Evolutionary conservation across 2,113 vertebrate species (phyloP).

Genomic region (Litocranius walleri): DNA sequence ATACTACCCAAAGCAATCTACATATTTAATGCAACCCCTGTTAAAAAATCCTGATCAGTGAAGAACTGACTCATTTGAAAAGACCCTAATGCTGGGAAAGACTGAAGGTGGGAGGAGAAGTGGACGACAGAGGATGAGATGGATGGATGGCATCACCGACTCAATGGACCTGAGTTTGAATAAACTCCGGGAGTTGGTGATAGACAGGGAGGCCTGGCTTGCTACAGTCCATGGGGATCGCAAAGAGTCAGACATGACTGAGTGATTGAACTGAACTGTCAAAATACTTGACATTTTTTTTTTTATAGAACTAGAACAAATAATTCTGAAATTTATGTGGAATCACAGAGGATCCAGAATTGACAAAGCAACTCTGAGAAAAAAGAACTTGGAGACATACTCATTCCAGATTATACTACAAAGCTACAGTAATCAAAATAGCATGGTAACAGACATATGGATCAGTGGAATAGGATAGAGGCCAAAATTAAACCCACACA

Average conservation of each 20-base stretch:
- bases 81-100: background rate
- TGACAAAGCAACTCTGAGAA: background rate
- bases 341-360: background rate
- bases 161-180: background rate
- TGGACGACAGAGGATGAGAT: background rate
- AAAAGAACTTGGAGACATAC: background rate
- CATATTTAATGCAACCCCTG: background rate
- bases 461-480: background rate
- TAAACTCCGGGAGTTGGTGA: background rate
- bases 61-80: background rate
- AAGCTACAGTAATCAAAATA: background rate
- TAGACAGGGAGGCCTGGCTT: accelerated
- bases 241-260: background rate
- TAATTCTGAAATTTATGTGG: background rate
- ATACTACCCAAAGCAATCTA: background rate
- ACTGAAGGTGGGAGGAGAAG: background rate
- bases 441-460: background rate
- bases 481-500: background rate
- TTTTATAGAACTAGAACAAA: background rate
- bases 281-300: background rate
- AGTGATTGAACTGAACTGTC: background rate
- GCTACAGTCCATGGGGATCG: background rate
- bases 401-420: background rate
- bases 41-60: background rate
- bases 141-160: background rate